Conservation (phyloP, 2,888 invertebrate genomes). For the Eubasilissa splendida region DNA sequence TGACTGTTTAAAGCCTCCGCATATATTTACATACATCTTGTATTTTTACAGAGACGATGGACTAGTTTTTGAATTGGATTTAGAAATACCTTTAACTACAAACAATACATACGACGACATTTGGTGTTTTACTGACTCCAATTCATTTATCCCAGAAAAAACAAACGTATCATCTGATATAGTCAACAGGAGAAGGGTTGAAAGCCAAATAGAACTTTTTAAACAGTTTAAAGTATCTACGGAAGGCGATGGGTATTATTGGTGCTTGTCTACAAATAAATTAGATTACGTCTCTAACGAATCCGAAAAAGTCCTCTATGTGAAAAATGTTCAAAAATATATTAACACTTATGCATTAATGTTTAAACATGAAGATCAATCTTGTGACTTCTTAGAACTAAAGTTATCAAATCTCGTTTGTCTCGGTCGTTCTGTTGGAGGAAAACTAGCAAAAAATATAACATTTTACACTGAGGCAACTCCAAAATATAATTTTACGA, state of each 20-base stretch:
- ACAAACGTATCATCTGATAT: background rate
- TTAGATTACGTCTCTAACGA: background rate
- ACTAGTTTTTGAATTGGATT: too few relatives aligned
- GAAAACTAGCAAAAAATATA: background rate
- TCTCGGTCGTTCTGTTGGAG: background rate
- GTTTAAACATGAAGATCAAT: background rate
- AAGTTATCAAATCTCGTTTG: background rate
- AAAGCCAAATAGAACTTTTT: background rate
- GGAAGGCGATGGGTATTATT: conserved; percentile 5
- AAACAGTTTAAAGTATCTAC: background rate
- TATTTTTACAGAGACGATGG: too few relatives aligned
- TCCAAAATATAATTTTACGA: too few relatives aligned
- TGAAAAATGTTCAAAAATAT: background rate
- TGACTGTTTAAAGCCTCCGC: too few relatives aligned
- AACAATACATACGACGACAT: background rate
- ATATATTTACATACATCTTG: too few relatives aligned
- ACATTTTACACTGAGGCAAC: too few relatives aligned
- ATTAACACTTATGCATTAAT: background rate
- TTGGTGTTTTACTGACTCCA: conserved; percentile 3
- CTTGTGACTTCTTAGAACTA: background rate
- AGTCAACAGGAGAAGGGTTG: background rate
- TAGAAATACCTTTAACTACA: too few relatives aligned
- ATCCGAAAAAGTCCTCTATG: conserved; percentile 2
- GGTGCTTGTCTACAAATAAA: conserved; percentile 9
- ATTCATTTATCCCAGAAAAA: background rate